These are phyloP conservation scores for Agrypnus murinus DNA, from an alignment of 2,888 invertebrate species.

Conservation along the genomic window DNA sequence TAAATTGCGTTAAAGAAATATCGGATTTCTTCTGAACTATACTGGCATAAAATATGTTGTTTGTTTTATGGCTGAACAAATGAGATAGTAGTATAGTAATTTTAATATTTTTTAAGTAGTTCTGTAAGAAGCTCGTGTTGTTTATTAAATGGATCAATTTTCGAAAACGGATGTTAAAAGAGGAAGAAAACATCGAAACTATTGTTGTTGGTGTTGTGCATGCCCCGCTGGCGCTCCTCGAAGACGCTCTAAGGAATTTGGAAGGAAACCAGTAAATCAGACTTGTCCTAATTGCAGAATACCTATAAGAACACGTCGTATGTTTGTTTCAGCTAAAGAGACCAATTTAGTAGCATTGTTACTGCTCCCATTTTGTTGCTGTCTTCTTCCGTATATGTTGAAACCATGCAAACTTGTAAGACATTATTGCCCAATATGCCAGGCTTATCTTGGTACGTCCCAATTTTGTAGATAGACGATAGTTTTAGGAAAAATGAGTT, in stretches of 20 bases:
- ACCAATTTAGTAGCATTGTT: slow-evolving; percentile 46
- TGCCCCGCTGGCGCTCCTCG: slow-evolving; percentile 13
- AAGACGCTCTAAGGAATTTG: not conserved
- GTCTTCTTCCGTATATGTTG: slow-evolving; percentile 52
- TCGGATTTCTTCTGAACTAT: no score
- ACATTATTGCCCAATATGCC: slow-evolving; percentile 51
- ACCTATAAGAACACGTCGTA: slow-evolving; percentile 50
- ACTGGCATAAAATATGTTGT: no score
- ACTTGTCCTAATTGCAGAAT: slow-evolving; percentile 55
- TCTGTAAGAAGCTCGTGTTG: no score
- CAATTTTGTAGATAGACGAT: no score
- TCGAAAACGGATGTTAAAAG: no score
- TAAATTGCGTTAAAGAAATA: no score
- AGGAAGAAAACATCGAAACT: not conserved
- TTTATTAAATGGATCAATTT: no score
- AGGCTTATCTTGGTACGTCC: slow-evolving; percentile 41
- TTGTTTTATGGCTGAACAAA: no score
- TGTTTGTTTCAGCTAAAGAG: slow-evolving; percentile 46
- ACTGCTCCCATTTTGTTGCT: slow-evolving; percentile 45
- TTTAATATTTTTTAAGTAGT: no score
- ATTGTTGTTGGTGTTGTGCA: slow-evolving; percentile 25
- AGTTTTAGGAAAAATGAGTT: no score
- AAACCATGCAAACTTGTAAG: slow-evolving; percentile 41
- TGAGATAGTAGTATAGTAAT: no score
- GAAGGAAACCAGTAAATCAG: slow-evolving; percentile 14